Base-by-base conservation (phyloP, 2,888 invertebrate genomes). In the Eupithecia vulgata region DNA sequence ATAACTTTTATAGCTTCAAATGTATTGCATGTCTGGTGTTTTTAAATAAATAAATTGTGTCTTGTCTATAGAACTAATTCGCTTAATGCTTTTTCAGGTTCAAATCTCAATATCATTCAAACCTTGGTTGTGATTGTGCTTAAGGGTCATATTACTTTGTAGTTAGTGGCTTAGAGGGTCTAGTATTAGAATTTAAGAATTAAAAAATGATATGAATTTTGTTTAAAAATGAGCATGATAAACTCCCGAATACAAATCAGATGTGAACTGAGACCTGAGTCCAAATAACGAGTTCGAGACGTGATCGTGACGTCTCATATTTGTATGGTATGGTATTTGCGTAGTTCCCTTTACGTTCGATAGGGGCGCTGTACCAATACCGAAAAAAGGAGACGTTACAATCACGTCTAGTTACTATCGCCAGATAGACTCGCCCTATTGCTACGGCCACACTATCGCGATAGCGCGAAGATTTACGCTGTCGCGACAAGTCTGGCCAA, bases 171-270 rank as follows among this genome's bases (percentile, higher is more conserved):
- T 57, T 25, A 25, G 4, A 12, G 57, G 25, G 57, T 25, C 25
- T 57, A 57, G 25, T 13, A 57, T 57, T 57, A 21, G 57, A 57
- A 57, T 57, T 57, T 57, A 57, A 57, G 57, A 57, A 57, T 12
- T 13, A 57, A 57, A 25, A 21, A 13, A n/a, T n/a, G n/a, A n/a
- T n/a, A n/a, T n/a, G n/a, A n/a, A n/a, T n/a, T n/a, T n/a, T n/a
- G n/a, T n/a, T 25, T 57, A 25, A 25, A 57, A 25, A 57, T 6
- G 12, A 7, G 5, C 10, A 17, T 25, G 13, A 25, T 52, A 52
- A 52, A 21, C 25, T 57, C 21, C 57, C 25, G 25, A 25, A 25
- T 25, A 13, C 13, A 57, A 57, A 13, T 25, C 5, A 57, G 57
- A 57, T 25, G 8, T 52, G 52, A 52, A 10, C n/a, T 12, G 6